phyloP scores from a whole-genome alignment of 2,888 invertebrate species.

The Nebria brevicollis region DNA sequence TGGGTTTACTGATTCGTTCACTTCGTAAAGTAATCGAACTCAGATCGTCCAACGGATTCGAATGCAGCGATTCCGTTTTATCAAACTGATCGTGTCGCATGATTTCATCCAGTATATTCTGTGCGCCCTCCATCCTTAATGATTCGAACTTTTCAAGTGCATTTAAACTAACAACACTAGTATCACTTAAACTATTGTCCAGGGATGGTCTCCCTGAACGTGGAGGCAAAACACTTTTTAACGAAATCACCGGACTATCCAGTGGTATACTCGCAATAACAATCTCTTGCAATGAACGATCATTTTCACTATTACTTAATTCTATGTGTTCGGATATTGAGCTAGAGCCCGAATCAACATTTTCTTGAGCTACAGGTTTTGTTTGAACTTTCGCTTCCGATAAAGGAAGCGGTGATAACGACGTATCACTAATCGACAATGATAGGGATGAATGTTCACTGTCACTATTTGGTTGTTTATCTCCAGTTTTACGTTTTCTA shows the following conservation, averaged over 20 bases:
- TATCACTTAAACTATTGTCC: slow-evolving; percentile 52
- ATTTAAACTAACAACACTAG: slow-evolving; percentile 53
- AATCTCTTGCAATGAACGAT: slow-evolving; percentile 61
- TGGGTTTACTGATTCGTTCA: slow-evolving; percentile 42
- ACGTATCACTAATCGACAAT: slow-evolving; percentile 49
- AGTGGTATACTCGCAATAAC: slow-evolving; percentile 56
- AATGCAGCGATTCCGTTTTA: slow-evolving; percentile 51
- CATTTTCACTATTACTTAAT: slow-evolving; percentile 59
- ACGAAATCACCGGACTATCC: slow-evolving; percentile 48
- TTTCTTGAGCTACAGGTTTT: slow-evolving; percentile 33
- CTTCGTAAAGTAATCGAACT: slow-evolving; percentile 61
- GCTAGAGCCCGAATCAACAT: slow-evolving; percentile 45
- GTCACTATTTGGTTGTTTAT: slow-evolving; percentile 31
- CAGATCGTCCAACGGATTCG: slow-evolving; percentile 55
- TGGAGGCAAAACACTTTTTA: slow-evolving; percentile 50
- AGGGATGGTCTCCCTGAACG: slow-evolving; percentile 30
- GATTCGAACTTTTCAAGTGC: slow-evolving; percentile 51
- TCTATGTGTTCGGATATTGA: slow-evolving; percentile 51
- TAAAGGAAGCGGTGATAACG: slow-evolving; percentile 49
- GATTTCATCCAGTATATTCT: slow-evolving; percentile 60
- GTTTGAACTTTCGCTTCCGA: slow-evolving; percentile 46
- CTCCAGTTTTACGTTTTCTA: slow-evolving; percentile 48
- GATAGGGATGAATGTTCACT: slow-evolving; percentile 47
- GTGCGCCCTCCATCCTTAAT: slow-evolving; percentile 49
- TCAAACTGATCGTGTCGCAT: slow-evolving; percentile 56